Conservation (phyloP, 30 jellyfish, hydroid and myxozoan genomes). For the Mastigias papua region DNA sequence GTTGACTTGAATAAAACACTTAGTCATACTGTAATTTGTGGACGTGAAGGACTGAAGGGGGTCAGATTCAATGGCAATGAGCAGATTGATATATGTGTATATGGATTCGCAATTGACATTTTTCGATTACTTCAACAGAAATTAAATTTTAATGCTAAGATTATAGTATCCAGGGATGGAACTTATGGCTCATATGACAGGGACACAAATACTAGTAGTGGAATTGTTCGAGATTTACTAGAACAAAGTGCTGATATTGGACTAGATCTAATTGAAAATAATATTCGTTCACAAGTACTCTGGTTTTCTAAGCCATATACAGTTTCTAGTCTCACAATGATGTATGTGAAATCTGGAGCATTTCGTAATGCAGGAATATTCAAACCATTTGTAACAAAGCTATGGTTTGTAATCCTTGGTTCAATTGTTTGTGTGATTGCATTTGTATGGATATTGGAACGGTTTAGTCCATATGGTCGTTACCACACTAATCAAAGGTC, state of each 20-base stretch:
- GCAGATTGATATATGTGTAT: constrained; percentile 5
- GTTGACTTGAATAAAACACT: background rate
- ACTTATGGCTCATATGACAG: background rate
- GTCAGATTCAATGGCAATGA: background rate
- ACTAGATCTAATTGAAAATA: background rate
- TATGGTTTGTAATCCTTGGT: constrained; percentile 8
- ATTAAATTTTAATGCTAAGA: background rate
- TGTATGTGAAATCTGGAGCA: background rate
- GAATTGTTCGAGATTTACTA: background rate
- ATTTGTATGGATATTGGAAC: constrained; percentile 24
- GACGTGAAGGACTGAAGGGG: constrained; percentile 5
- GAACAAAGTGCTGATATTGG: constrained; percentile 4
- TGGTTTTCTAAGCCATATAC: background rate
- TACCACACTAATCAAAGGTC: constrained; percentile 1
- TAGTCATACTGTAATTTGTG: background rate
- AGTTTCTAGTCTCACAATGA: background rate
- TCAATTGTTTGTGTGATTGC: background rate
- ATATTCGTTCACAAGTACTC: background rate
- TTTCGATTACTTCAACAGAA: constrained; percentile 2
- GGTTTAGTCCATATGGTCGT: constrained; percentile 21
- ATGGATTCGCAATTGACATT: constrained; percentile 40
- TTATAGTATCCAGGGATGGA: constrained; percentile 19
- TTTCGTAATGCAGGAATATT: constrained; percentile 1
- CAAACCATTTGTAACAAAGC: background rate
- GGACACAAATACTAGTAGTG: background rate